Conservation (phyloP, 2,888 invertebrate species). For the Xestobium rufovillosum region DNA sequence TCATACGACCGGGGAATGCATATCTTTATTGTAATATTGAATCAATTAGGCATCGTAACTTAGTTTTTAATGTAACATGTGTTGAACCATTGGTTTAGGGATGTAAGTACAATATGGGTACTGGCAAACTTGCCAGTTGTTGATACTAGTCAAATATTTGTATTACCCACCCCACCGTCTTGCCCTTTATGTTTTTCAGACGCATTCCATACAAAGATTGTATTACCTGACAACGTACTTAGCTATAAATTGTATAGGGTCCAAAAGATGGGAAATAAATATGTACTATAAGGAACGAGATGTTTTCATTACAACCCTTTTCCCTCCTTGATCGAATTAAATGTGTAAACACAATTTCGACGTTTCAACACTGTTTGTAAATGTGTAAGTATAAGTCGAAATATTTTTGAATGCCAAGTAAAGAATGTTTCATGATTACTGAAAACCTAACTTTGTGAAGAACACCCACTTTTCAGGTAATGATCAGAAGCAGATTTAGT, state of each 20-base stretch:
- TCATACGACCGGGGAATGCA: slow-evolving; percentile 43
- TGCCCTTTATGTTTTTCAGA: slow-evolving; percentile 42
- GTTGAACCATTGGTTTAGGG: slow-evolving; percentile 42
- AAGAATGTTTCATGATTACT: too few species aligned
- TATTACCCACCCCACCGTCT: slow-evolving; percentile 44
- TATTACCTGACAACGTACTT: slow-evolving; percentile 52
- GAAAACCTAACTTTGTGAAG: too few species aligned
- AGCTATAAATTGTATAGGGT: slow-evolving; percentile 64
- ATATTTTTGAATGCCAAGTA: too few species aligned
- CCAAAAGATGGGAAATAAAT: slow-evolving; percentile 67
- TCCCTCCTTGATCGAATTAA: too few species aligned
- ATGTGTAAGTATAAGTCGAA: too few species aligned
- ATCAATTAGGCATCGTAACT: slow-evolving; percentile 38
- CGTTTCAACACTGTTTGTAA: too few species aligned
- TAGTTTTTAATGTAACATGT: slow-evolving; percentile 42
- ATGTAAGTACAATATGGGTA: slow-evolving; percentile 36
- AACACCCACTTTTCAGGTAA: too few species aligned
- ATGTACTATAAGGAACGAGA: slow-evolving; percentile 54
- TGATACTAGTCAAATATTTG: slow-evolving; percentile 46
- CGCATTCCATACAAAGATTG: slow-evolving; percentile 47
- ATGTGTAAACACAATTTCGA: too few species aligned
- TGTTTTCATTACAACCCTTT: too few species aligned
- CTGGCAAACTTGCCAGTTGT: slow-evolving; percentile 32
- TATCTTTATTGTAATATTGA: slow-evolving; percentile 42
- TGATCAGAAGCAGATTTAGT: too few species aligned